Evolutionary conservation across 2,888 invertebrate species (phyloP), one percentile per base, ranked within the genome.

Genomic region (Hesperia comma): DNA sequence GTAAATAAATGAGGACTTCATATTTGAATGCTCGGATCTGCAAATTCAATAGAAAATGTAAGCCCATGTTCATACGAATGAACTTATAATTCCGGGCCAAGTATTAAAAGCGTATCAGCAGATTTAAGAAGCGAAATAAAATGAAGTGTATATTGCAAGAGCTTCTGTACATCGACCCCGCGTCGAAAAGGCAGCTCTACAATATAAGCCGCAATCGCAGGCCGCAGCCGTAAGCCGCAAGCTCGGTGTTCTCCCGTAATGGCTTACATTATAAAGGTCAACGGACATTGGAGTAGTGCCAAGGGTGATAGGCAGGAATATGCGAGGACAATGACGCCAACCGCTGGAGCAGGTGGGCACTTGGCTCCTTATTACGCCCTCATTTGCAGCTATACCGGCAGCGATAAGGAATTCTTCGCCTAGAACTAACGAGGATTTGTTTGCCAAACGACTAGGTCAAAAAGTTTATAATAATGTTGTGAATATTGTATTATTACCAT

Each of bases 251-350:
- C 53, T 15, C 8, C 32, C 56, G 19, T 56, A 56, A 40, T 60
- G 41, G 54, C 61, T 43, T 43, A 55, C 55, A 55, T 63, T 63
- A 54, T 54, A 63, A 63, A 63, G 62, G 62, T 63, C 62, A 63
- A 19, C 55, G 62, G 54, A 63, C 62, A 55, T 63, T 63, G 62
- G 62, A 63, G 55, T 14, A 41, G 55, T 63, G 62, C 62, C 62
- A 62, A 63, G 62, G 55, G 62, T 55, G 55, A 63, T 63, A 61
- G 37, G 32, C 57, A 46, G 41, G 57, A 37, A 21, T 57, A 41
- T 43, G 41, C 46, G 21, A 61, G 33, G 17, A 55, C 55, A 63
- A 63, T 63, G 63, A 55, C 56, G 46, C 53, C 21, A 55, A 19
- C 17, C 19, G 33, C 55, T 55, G 57, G n/a, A 55, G 56, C 63